phyloP scores from a whole-genome alignment of 1,140 invertebrate species.

The Nixonia krombeini region DNA sequence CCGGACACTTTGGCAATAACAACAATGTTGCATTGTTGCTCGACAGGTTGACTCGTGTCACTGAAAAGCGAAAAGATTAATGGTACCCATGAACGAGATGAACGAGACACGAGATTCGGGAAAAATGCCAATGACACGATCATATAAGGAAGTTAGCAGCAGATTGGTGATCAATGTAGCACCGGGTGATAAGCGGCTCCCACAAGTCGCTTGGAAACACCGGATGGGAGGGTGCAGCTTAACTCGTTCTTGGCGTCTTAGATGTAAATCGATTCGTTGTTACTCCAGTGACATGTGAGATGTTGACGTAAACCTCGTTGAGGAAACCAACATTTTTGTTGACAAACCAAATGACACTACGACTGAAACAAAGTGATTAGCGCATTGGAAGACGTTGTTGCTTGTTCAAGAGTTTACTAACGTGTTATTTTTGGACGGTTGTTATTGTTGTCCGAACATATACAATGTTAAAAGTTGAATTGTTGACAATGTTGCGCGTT shows the following conservation, averaged over 20 bases:
- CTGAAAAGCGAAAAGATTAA: too few species aligned
- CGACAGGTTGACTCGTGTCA: too few species aligned
- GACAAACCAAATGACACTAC: too few species aligned
- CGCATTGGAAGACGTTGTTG: slow-evolving; percentile 10
- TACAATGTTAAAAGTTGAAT: not conserved
- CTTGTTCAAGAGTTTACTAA: slow-evolving; percentile 5
- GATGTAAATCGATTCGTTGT: too few species aligned
- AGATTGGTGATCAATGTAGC: slow-evolving; percentile 2
- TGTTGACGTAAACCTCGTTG: not conserved
- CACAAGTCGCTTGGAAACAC: too few species aligned
- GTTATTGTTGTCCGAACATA: not conserved
- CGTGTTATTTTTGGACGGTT: not conserved
- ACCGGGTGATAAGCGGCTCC: not conserved
- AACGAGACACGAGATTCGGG: not conserved
- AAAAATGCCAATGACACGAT: slow-evolving; percentile 22
- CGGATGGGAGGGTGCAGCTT: not conserved
- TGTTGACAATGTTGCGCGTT: too few species aligned
- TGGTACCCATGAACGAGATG: too few species aligned
- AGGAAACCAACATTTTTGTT: too few species aligned
- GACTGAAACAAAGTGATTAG: slow-evolving; percentile 4
- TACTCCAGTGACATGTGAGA: too few species aligned
- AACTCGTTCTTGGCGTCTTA: not conserved
- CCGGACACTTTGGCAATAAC: too few species aligned
- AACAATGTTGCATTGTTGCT: too few species aligned
- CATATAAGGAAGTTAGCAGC: too few species aligned